phyloP scores from a whole-genome alignment of 2,113 vertebrate genomes.

The Ctenomys sociabilis region DNA sequence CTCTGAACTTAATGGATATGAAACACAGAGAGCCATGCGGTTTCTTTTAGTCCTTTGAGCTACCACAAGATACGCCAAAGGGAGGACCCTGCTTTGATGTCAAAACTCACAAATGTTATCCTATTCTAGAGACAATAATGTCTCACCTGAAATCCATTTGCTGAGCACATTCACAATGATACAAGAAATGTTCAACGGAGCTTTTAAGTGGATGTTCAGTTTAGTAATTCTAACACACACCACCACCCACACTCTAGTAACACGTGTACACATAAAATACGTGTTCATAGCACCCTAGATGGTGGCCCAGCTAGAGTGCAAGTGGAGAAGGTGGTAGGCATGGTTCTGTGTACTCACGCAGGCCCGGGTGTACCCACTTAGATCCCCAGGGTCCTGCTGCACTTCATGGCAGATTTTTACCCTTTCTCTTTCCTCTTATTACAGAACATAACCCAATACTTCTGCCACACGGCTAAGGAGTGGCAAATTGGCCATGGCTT shows the following conservation, averaged over 20 bases:
- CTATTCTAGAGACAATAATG: neutral
- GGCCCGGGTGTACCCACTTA: fast-evolving
- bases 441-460: neutral
- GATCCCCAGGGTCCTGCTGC: neutral
- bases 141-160: neutral
- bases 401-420: neutral
- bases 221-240: neutral
- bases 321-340: no score
- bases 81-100: neutral
- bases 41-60: neutral
- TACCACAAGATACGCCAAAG: neutral
- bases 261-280: neutral
- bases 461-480: neutral
- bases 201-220: neutral
- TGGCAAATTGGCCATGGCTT: neutral
- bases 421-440: neutral
- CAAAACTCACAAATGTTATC: neutral
- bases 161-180: neutral
- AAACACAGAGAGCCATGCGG: neutral
- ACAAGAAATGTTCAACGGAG: neutral
- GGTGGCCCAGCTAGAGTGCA: neutral
- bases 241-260: neutral
- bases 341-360: fast-evolving
- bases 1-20: neutral
- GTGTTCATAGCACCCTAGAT: neutral